These are phyloP conservation scores for Bellardia bayeri DNA, from an alignment of 2,888 invertebrate genomes.

Conservation along the genomic window DNA sequence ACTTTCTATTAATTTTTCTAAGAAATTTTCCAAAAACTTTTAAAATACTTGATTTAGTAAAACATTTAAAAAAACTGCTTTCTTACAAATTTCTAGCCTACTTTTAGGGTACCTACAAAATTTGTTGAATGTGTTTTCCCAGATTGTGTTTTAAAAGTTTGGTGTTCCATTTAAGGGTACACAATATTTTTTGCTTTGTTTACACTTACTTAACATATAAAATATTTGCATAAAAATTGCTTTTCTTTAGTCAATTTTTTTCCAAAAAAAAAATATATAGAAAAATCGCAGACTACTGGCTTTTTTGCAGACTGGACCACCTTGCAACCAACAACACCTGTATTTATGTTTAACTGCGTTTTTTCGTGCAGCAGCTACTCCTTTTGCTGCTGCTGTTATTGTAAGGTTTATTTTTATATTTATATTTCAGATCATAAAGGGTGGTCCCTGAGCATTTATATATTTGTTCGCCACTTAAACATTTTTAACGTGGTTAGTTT, in stretches of 20 bases:
- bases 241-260: constrained; percentile 11
- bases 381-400: not conserved
- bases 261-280: no score
- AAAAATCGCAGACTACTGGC: not conserved
- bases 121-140: not conserved
- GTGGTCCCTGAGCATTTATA: constrained; percentile 56
- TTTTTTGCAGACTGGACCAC: constrained; percentile 35
- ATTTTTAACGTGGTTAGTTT: constrained; percentile 63
- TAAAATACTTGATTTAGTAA: not conserved
- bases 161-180: no score
- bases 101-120: not conserved
- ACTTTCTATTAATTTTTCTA: no score
- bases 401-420: constrained; percentile 40
- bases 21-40: no score
- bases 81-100: not conserved
- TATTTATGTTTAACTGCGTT: constrained; percentile 58
- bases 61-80: not conserved
- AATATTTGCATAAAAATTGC: constrained; percentile 76
- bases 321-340: constrained; percentile 61
- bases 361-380: not conserved
- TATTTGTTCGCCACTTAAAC: constrained; percentile 60
- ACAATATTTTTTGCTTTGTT: constrained; percentile 53
- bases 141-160: no score
- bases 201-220: constrained; percentile 78
- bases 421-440: constrained; percentile 62